phyloP scores from a whole-genome alignment of 2,797 vertebrate species.

The Sarcophilus harrisii region DNA sequence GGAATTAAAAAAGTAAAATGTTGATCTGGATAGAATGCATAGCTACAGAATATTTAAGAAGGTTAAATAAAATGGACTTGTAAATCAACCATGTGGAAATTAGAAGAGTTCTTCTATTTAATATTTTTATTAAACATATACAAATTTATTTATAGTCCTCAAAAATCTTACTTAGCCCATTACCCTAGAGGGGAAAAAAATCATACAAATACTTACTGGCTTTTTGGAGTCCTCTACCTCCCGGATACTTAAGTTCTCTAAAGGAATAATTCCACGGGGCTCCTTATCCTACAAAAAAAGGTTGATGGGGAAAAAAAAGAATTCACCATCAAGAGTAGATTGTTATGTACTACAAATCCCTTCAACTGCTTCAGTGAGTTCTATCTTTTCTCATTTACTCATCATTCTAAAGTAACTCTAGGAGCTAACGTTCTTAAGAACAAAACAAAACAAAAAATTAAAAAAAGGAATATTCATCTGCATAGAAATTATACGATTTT shows the following conservation, averaged over 20 bases:
- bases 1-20: neutral
- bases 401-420: neutral
- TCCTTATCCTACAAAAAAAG: constrained; percentile 92
- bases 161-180: fast-evolving
- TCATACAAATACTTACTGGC: constrained; percentile 86
- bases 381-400: neutral
- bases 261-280: constrained; percentile 96
- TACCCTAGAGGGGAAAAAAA: neutral
- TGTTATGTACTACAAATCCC: fast-evolving
- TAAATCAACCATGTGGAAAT: neutral
- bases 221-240: constrained; percentile 98
- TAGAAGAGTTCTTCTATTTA: fast-evolving
- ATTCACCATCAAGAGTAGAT: fast-evolving
- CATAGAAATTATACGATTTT: neutral
- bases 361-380: neutral
- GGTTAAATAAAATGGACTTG: neutral
- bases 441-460: neutral
- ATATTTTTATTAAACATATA: neutral
- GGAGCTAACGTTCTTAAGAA: neutral
- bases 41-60: neutral
- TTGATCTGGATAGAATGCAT: neutral
- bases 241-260: constrained; percentile 97
- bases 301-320: neutral
- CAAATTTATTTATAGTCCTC: neutral
- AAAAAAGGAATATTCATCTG: neutral